These are phyloP conservation scores for Helicoverpa zea DNA, from an alignment of 1,140 invertebrate species.

Conservation along the genomic window DNA sequence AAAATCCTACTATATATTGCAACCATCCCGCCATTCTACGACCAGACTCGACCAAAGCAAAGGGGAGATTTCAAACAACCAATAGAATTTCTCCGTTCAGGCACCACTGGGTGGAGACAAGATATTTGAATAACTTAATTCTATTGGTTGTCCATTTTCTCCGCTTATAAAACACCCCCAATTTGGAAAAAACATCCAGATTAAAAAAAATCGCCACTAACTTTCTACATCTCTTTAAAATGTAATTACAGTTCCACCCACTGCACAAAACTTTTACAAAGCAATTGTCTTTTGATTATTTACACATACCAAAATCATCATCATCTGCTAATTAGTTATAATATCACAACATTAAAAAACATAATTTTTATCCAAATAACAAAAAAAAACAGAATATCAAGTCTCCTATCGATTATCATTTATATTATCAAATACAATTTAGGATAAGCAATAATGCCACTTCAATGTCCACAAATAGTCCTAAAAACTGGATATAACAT, in stretches of 20 bases:
- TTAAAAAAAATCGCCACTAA: no score
- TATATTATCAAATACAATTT: no score
- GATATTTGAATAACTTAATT: no score
- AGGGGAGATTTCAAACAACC: no score
- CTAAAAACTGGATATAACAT: no score
- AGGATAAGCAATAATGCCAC: no score
- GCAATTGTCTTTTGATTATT: not conserved
- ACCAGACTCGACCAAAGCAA: no score
- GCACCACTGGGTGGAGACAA: no score
- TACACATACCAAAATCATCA: not conserved
- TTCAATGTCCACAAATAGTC: no score
- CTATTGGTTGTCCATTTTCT: no score
- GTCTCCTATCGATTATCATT: not conserved
- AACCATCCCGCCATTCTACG: not conserved
- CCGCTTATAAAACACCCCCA: no score
- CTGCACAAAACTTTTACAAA: not conserved
- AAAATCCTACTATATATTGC: not conserved
- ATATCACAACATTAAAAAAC: not conserved
- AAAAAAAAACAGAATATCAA: not conserved
- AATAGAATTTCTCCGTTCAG: no score
- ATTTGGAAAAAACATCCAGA: not conserved
- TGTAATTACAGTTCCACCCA: not conserved
- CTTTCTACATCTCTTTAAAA: not conserved
- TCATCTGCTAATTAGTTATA: not conserved
- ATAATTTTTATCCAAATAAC: not conserved